These are phyloP conservation scores for Xylocopa sonorina DNA, from an alignment of 1,140 invertebrate species.

Conservation along the genomic window DNA sequence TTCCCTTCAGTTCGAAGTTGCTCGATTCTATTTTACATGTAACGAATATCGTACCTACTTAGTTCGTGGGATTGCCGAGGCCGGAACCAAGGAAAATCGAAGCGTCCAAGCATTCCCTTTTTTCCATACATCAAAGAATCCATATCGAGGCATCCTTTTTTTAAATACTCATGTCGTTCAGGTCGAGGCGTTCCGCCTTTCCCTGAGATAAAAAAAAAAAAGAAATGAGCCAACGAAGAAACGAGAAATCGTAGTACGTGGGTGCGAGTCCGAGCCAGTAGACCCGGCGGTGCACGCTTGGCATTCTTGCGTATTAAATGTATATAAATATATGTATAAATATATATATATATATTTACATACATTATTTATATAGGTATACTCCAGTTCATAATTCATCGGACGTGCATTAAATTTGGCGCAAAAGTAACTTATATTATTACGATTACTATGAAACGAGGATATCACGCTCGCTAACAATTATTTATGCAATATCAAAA, in stretches of 20 bases:
- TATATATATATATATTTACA: not conserved
- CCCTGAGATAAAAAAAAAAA: constrained; percentile 26
- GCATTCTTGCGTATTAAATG: constrained; percentile 65
- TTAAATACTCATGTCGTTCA: constrained; percentile 40
- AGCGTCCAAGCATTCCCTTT: constrained; percentile 5
- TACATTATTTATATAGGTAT: not conserved
- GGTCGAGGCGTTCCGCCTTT: constrained; percentile 44
- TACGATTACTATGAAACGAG: too few relatives aligned
- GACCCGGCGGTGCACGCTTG: constrained; percentile 72
- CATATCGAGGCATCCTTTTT: constrained; percentile 26
- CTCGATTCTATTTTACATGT: constrained; percentile 19
- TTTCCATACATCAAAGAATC: constrained; percentile 8
- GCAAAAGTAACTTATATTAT: too few relatives aligned
- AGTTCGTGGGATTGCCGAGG: constrained; percentile 28
- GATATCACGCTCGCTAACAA: too few relatives aligned
- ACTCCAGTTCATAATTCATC: too few relatives aligned
- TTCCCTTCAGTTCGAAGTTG: not conserved
- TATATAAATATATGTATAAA: constrained; percentile 14
- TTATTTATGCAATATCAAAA: too few relatives aligned
- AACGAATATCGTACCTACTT: constrained; percentile 41
- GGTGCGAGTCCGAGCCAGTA: constrained; percentile 62
- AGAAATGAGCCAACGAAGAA: constrained; percentile 27
- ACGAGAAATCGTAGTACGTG: constrained; percentile 56
- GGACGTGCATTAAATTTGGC: too few relatives aligned
- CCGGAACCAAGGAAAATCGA: constrained; percentile 15